Evolutionary conservation across 2,797 vertebrate species (phyloP).

Genomic region (Hypotaenidia okinawae): DNA sequence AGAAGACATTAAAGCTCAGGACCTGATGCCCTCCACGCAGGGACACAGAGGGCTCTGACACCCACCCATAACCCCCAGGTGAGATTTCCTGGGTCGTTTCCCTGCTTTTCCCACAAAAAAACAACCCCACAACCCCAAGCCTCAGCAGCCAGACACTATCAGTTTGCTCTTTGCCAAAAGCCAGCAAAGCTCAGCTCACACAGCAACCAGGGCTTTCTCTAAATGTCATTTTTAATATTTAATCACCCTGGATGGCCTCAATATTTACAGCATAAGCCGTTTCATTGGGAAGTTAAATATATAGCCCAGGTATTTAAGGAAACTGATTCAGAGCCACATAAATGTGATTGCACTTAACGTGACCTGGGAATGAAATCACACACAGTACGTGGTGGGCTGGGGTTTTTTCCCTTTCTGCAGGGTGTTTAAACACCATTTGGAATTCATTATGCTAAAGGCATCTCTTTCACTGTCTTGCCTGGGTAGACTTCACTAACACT

Average conservation of each 20-base stretch:
- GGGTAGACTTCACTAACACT: not conserved
- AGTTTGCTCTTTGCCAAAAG: not conserved
- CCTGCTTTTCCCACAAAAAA: not conserved
- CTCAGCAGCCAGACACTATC: fast-evolving
- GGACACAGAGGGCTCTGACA: not conserved
- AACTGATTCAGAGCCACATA: slow-evolving; percentile 41
- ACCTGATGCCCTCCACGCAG: not conserved
- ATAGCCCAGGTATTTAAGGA: slow-evolving; percentile 43
- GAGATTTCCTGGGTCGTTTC: not conserved
- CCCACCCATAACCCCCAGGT: fast-evolving
- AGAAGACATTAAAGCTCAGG: not conserved
- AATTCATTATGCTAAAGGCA: not conserved
- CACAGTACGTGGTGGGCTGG: not conserved
- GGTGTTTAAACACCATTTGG: slow-evolving; percentile 12
- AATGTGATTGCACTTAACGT: slow-evolving; percentile 36
- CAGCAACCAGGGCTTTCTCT: not conserved
- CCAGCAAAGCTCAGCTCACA: not conserved
- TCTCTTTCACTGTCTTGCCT: not conserved
- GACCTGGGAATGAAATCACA: slow-evolving; percentile 9
- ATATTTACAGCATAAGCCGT: slow-evolving; percentile 46
- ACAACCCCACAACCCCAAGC: not conserved
- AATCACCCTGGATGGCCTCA: slow-evolving; percentile 3
- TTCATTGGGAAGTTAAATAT: slow-evolving; percentile 47
- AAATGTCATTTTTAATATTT: slow-evolving; percentile 53
- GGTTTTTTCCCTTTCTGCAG: not conserved